Base-by-base conservation (phyloP, 2,888 invertebrate genomes). In the Drosophila borealis region DNA sequence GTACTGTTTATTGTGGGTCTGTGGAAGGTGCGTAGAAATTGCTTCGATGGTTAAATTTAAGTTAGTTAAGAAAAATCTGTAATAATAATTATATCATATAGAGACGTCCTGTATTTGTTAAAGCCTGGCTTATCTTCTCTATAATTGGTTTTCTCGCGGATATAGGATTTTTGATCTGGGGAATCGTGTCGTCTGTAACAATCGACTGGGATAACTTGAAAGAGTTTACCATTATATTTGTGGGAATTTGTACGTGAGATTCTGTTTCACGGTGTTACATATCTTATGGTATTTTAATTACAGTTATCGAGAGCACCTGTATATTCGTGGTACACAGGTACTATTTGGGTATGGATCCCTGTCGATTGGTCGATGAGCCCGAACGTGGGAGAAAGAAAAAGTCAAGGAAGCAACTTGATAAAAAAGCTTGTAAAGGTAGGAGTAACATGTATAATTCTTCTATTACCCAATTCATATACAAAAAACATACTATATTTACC, bases 71-170 rank as follows among this genome's bases (percentile, higher is more conserved):
- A 39, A 13, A 39, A 25, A 41, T 46, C 3, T 10, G 10, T 10
- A 13, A 42, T 1, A 34, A 36, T 13, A 14, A n/a, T 8, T 13
- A 36, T 0, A n/a, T 45, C 4, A 10, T 41, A 45, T 8, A 84
- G 84, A 51, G 71, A n/a, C 70, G 68, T 5, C 69, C 85, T n/a
- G 0, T 10, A 0, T 56, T 84, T 0, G 74, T 85, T 1, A 69
- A 63, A 21, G 50, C 53, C n/a, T 85, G 85, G 85, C 50, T 85
- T 14, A 49, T 78, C 5, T 85, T 89, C 63, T 89, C 89, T 6
- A 4, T 72, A 11, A 39, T 19, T 21, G 85, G 85, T 13, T 89
- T 89, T 17, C 5, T 80, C 5, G 42, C 63, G 45, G 88, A 85
- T 41, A 17, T 78, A 8, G 9, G 64, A 11, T 79, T 85, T 25